phyloP scores from a whole-genome alignment of 2,888 invertebrate genomes.

The Miltochrista miniata region DNA sequence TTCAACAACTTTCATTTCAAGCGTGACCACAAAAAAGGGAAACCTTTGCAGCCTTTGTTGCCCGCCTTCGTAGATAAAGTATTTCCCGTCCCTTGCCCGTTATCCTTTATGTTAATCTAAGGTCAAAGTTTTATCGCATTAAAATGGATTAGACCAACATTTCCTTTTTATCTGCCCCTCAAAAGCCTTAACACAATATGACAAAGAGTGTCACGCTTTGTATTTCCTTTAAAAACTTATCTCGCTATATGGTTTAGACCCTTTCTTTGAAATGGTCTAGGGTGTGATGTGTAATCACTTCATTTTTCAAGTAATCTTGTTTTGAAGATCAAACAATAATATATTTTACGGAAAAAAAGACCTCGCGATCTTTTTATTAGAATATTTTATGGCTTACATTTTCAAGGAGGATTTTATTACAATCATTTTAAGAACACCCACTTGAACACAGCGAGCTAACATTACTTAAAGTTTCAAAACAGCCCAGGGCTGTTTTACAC shows the following conservation, averaged over 20 bases:
- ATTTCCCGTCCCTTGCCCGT: slow-evolving; percentile 68
- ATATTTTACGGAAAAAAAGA: too few species aligned
- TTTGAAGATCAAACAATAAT: too few species aligned
- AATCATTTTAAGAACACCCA: too few species aligned
- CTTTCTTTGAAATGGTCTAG: slow-evolving; percentile 10
- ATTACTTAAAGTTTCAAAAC: too few species aligned
- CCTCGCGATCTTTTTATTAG: too few species aligned
- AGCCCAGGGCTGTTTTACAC: too few species aligned
- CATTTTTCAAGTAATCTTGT: background rate
- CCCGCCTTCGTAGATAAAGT: slow-evolving; percentile 61
- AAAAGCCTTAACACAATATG: slow-evolving; percentile 38
- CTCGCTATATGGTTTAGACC: slow-evolving; percentile 19
- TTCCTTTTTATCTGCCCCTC: slow-evolving; percentile 50
- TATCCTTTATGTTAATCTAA: slow-evolving; percentile 73
- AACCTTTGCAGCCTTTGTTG: slow-evolving; percentile 64
- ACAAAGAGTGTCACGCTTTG: slow-evolving; percentile 33
- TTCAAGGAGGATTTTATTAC: too few species aligned
- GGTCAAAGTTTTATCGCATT: slow-evolving; percentile 66
- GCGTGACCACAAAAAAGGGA: slow-evolving; percentile 58
- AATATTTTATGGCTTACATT: too few species aligned
- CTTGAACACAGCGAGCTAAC: too few species aligned
- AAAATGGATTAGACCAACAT: slow-evolving; percentile 63
- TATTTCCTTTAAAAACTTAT: slow-evolving; percentile 27
- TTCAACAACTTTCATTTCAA: slow-evolving; percentile 67
- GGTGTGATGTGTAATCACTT: slow-evolving; percentile 20